Percentiles rank a stretch among this genome's conserved stretches.
phyloP scores from a whole-genome alignment of 2,888 invertebrate genomes.

The Baccha elongata region DNA sequence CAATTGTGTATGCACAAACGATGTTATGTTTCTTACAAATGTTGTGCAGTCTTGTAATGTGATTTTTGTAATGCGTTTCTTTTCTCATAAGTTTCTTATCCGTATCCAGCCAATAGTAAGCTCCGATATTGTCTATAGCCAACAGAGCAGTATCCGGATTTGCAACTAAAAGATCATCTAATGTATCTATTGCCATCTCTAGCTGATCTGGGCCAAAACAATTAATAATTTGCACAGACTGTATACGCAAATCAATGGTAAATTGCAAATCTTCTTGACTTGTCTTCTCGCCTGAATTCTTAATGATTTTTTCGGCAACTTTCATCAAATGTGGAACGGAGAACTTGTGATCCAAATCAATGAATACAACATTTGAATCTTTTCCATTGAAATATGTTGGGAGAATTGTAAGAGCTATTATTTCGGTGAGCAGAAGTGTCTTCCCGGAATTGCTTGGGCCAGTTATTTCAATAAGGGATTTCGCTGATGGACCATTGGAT shows the following conservation, averaged over 20 bases:
- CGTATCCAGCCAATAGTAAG: constrained; percentile 82
- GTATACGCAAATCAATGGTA: constrained; percentile 69
- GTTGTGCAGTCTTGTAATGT: constrained; percentile 69
- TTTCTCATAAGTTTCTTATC: constrained; percentile 73
- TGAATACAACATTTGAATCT: constrained; percentile 81
- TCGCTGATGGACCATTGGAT: constrained; percentile 79
- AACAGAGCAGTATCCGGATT: constrained; percentile 82
- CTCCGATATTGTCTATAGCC: constrained; percentile 83
- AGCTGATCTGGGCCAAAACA: constrained; percentile 76
- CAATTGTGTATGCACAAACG: constrained; percentile 75
- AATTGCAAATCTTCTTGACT: constrained; percentile 64
- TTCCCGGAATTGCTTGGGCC: constrained; percentile 83
- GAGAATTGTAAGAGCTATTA: constrained; percentile 83
- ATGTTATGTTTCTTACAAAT: constrained; percentile 76
- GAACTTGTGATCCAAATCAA: constrained; percentile 84
- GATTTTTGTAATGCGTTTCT: constrained; percentile 75
- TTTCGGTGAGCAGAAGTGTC: constrained; percentile 82
- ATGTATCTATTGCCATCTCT: constrained; percentile 74
- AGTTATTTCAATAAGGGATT: constrained; percentile 83
- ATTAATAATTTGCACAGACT: constrained; percentile 73
- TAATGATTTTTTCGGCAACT: constrained; percentile 79
- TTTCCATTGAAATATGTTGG: constrained; percentile 82
- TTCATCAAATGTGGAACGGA: constrained; percentile 77
- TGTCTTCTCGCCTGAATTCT: constrained; percentile 60
- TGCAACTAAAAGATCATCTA: constrained; percentile 81